phyloP scores from a whole-genome alignment of 2,113 vertebrate genomes.

The Oreochromis tanganicae region DNA sequence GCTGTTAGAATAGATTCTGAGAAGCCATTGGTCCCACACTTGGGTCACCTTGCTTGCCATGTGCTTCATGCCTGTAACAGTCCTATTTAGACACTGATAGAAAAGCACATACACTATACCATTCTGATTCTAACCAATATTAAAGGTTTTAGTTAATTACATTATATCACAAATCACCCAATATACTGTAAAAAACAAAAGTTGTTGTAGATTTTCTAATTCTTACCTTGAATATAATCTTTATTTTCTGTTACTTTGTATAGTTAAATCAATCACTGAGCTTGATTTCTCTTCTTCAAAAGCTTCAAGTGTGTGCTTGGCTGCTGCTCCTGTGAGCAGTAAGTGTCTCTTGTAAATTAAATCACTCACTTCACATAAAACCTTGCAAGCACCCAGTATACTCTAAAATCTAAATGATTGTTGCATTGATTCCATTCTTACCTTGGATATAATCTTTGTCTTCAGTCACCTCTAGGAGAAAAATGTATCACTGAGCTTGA shows the following conservation, averaged over 20 bases:
- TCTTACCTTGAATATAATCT: constrained; percentile 47
- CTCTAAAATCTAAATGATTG: neutral
- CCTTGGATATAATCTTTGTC: constrained; percentile 24
- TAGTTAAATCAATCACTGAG: neutral
- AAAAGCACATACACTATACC: neutral
- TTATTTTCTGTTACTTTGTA: neutral
- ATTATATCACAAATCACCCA: neutral
- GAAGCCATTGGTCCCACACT: constrained; percentile 9
- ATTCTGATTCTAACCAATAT: neutral
- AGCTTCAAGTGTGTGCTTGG: neutral
- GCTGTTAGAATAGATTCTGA: neutral
- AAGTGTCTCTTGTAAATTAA: constrained; percentile 12
- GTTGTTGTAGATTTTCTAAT: neutral
- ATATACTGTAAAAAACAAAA: neutral
- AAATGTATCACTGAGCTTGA: neutral
- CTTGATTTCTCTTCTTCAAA: constrained; percentile 13
- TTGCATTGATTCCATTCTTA: constrained; percentile 28
- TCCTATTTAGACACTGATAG: neutral
- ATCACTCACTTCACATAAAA: neutral
- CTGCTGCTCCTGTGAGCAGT: constrained; percentile 21
- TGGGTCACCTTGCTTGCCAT: constrained; percentile 57
- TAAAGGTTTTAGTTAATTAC: neutral
- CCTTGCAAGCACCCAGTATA: neutral
- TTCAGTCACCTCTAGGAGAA: neutral
- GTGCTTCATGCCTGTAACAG: constrained; percentile 36